Evolutionary conservation across 2,113 vertebrate genomes (phyloP), one percentile per base, ranked within the genome.

Genomic region (Pelusios castaneus): DNA sequence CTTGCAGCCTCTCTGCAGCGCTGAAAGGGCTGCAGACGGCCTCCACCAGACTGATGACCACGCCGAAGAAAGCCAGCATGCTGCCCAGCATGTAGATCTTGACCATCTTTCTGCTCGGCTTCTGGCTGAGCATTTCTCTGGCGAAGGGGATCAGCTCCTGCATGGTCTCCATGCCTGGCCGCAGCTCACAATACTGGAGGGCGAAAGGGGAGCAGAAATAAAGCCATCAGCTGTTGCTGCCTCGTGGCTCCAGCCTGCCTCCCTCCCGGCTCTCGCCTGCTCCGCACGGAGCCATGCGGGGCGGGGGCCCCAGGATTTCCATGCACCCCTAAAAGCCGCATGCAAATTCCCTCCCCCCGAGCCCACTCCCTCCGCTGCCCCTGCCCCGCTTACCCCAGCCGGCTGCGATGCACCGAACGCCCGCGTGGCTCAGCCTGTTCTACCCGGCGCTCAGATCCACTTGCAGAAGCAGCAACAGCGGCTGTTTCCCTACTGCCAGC

Each of bases 31-130:
- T 97, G 94, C 99, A 98, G 76, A 99, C 96, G 0, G 98, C 98
- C 95, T 99, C 99, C 96, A 99, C 94, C 94, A 99, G 93, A 2
- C 98, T 98, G 0, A 99, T 98, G 3, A 99, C 93, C 88, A 98
- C 96, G 1, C 99, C 98, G 0, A 99, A 96, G 85, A 99, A 95
- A 0, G 98, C 98, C 98, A 99, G 97, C 92, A 98, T 97, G 27
- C 99, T 98, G 96, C 99, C 99, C 82, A 99, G 96, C 97, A 99
- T 38, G 93, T 99, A 99, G 93, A 99, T 96, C 97, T 98, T 99
- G 90, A 99, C 87, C 97, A 99, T 97, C 70, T 98, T 96, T 82
- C 98, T 95, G 91, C 89, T 97, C 91, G 98, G 97, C 96, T 96
- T 98, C 98, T 99, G 98, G 78, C 97, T 97, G 84, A 99, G 94